Evolutionary conservation across 2,113 vertebrate species (phyloP).

Genomic region (Glareola pratincola): DNA sequence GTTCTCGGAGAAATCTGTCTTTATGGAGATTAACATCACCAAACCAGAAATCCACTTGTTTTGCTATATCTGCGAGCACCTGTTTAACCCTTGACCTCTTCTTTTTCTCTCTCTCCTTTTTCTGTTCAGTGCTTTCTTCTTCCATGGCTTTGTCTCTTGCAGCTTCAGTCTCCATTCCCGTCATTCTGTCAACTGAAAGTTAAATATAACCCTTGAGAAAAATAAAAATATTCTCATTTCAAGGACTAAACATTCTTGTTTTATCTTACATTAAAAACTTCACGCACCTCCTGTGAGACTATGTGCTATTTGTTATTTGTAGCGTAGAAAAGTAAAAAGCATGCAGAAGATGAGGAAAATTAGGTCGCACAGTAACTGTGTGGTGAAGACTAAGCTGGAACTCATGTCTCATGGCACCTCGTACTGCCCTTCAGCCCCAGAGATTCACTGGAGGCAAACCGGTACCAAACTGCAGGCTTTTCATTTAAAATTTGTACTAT

Average conservation of each 20-base stretch:
- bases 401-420: background rate
- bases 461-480: background rate
- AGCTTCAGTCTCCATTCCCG: constrained; percentile 75
- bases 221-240: background rate
- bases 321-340: background rate
- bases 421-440: background rate
- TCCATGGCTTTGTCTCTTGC: constrained; percentile 54
- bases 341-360: background rate
- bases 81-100: constrained; percentile 95
- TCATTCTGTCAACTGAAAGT: constrained; percentile 49
- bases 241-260: background rate
- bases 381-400: background rate
- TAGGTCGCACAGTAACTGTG: background rate
- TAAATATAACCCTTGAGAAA: background rate
- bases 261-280: background rate
- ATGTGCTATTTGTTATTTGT: background rate
- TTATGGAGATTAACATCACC: constrained; percentile 97
- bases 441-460: background rate
- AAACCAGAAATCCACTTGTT: constrained; percentile 98
- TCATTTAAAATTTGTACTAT: background rate
- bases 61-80: constrained; percentile 90
- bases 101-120: constrained; percentile 91
- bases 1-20: constrained; percentile 89
- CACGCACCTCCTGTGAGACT: background rate
- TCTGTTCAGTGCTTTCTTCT: constrained; percentile 76